A percentile compares a stretch with the other conserved stretches of the same genome.
Evolutionary conservation across 2,797 vertebrate species (phyloP).

Genomic region (Glossophaga mutica): DNA sequence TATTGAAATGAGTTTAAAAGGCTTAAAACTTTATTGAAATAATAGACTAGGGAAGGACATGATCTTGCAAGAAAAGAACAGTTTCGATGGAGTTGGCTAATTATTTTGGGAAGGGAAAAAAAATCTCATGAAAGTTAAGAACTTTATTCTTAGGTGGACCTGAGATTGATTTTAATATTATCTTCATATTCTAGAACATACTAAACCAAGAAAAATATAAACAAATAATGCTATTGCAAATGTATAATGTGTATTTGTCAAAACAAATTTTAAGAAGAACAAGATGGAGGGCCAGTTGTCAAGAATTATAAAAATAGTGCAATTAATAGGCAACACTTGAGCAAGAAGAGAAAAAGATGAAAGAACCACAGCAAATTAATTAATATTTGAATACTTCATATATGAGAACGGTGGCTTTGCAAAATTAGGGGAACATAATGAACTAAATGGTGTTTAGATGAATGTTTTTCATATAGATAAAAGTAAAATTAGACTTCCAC

Average conservation of each 20-base stretch:
- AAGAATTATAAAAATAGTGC: neutral
- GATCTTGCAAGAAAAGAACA: neutral
- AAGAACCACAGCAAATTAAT: neutral
- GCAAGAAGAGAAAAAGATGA: neutral
- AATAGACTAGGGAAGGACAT: neutral
- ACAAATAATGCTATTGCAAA: neutral
- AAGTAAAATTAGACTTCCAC: neutral
- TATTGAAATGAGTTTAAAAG: neutral
- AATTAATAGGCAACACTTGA: neutral
- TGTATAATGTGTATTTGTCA: neutral
- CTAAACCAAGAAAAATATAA: neutral
- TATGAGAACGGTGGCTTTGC: neutral
- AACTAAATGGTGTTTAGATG: neutral
- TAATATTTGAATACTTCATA: neutral
- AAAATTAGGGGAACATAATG: neutral
- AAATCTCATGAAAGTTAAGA: neutral
- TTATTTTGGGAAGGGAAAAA: neutral
- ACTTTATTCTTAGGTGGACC: neutral
- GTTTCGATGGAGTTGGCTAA: neutral
- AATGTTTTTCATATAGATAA: neutral
- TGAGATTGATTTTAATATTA: neutral
- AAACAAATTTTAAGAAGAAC: neutral
- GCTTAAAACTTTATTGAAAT: neutral
- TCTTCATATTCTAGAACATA: neutral
- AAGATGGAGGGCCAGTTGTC: neutral